A percentile compares a stretch with the other conserved stretches of the same genome.
phyloP scores from a whole-genome alignment of 2,113 vertebrate genomes.

The Manacus vitellinus region DNA sequence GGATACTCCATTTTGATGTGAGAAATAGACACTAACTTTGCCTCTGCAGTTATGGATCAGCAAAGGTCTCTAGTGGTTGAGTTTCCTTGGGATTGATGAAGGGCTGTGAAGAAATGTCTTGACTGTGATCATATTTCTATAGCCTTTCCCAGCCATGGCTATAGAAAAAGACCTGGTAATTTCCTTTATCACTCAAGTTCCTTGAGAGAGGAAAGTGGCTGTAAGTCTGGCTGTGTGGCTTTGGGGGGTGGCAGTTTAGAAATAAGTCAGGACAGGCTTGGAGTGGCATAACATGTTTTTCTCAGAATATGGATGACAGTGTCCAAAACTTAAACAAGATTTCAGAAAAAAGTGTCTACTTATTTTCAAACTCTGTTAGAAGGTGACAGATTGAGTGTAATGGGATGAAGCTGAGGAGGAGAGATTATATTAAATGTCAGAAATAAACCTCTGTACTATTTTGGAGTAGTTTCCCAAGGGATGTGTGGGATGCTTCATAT shows the following conservation, averaged over 20 bases:
- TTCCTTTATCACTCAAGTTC: background rate
- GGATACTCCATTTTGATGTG: background rate
- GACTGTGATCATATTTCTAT: rapidly evolving
- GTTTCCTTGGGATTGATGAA: background rate
- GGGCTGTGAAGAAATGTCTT: background rate
- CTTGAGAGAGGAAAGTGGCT: background rate
- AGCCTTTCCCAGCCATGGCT: background rate
- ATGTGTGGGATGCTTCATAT: background rate
- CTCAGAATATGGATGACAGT: background rate
- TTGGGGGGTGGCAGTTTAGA: background rate
- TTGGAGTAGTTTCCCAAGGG: conserved; percentile 21
- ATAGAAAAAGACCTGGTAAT: background rate
- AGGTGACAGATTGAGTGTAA: background rate
- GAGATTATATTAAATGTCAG: conserved; percentile 10
- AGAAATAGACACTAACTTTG: background rate
- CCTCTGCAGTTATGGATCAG: background rate
- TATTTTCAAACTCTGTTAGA: background rate
- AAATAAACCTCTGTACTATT: conserved; percentile 30
- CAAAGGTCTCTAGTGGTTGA: background rate
- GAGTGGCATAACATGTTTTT: background rate
- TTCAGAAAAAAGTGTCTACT: background rate
- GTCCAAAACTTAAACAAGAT: background rate
- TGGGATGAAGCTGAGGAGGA: background rate
- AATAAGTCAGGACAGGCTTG: background rate
- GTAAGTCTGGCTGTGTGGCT: background rate